Conservation (phyloP, 2,113 vertebrate species). For the Chauna torquata region DNA sequence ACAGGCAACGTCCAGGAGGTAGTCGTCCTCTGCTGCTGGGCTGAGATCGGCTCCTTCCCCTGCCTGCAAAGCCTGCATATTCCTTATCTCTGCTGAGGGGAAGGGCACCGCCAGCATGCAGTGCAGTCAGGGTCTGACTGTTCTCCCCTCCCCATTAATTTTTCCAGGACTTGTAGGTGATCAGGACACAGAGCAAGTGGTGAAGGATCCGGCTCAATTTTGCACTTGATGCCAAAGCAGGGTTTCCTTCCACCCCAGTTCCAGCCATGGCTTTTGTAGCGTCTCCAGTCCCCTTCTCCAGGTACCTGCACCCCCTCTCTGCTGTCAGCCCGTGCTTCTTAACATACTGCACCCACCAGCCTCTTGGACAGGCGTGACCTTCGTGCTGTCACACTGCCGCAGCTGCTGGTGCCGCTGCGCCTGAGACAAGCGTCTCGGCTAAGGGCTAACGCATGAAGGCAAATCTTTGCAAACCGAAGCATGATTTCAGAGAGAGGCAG, state of each 20-base stretch:
- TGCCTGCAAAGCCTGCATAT: slow-evolving; percentile 13
- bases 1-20: slow-evolving; percentile 10
- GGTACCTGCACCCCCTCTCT: neutral
- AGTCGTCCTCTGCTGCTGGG: neutral
- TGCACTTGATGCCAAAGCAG: neutral
- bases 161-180: neutral
- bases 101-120: neutral
- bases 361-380: neutral
- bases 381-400: accelerated
- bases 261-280: neutral
- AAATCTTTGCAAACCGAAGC: neutral
- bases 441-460: neutral
- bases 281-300: neutral
- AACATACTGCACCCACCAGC: neutral
- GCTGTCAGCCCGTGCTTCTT: accelerated
- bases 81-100: neutral
- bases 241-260: neutral
- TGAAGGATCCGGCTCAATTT: neutral
- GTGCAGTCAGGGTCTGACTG: neutral
- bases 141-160: neutral
- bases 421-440: neutral
- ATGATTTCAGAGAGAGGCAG: neutral
- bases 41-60: neutral
- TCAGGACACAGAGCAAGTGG: neutral
- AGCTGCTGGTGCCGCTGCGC: neutral